Percentiles rank a stretch among this genome's conserved stretches.
Conservation (phyloP, 1,140 invertebrate species). For the Zaprionus gabonicus region DNA sequence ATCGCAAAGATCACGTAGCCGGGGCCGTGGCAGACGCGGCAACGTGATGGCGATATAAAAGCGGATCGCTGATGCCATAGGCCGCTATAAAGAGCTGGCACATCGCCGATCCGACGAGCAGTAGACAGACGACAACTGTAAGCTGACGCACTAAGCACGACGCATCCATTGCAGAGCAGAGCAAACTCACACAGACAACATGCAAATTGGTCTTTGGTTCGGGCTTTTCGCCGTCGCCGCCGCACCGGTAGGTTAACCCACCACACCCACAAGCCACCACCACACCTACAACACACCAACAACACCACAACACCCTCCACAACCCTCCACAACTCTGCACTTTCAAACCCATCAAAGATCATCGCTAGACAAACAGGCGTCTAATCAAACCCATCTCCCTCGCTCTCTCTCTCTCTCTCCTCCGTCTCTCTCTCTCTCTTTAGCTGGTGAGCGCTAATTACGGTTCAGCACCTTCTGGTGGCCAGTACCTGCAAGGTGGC, state of each 20-base stretch:
- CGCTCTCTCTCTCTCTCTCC: background rate
- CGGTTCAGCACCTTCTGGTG: constrained; percentile 45
- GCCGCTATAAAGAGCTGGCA: constrained; percentile 73
- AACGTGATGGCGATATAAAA: constrained; percentile 56
- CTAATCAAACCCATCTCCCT: constrained; percentile 11
- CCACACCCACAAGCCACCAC: background rate
- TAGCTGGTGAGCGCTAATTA: constrained; percentile 75
- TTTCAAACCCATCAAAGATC: background rate
- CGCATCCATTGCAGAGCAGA: constrained; percentile 48
- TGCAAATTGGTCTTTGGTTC: constrained; percentile 78
- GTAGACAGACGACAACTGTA: constrained; percentile 55
- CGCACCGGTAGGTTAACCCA: constrained; percentile 73
- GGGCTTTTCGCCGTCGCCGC: constrained; percentile 76
- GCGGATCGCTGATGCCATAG: constrained; percentile 24
- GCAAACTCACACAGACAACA: constrained; percentile 55
- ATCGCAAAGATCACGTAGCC: constrained; percentile 73
- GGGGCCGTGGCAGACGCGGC: constrained; percentile 44
- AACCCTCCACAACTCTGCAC: too few species aligned
- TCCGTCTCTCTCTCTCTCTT: background rate
- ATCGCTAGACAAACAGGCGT: background rate
- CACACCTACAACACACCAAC: background rate
- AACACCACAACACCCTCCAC: background rate
- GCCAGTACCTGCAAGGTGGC: constrained; percentile 58
- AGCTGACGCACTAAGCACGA: constrained; percentile 47
- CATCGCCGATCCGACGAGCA: constrained; percentile 56